phyloP scores from a whole-genome alignment of 1,140 invertebrate species.

The Diploscapter pachys region DNA sequence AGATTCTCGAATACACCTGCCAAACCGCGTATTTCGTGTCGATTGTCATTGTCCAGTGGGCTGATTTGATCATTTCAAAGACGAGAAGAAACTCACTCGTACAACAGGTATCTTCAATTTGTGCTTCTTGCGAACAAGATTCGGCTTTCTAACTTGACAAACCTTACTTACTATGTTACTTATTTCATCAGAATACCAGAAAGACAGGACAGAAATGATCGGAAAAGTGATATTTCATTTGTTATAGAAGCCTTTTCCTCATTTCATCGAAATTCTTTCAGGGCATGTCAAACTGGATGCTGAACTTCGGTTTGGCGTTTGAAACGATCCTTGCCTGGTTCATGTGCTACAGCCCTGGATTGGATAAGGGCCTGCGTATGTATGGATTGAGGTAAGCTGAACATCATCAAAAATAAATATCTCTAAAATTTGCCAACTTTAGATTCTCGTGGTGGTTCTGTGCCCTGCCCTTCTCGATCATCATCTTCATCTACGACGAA shows the following conservation, averaged over 20 bases:
- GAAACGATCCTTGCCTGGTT: slow-evolving; percentile 65
- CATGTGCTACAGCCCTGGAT: slow-evolving; percentile 56
- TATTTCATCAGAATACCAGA: no score
- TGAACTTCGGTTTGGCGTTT: slow-evolving; percentile 88
- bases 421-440: neutral
- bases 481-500: slow-evolving; percentile 93
- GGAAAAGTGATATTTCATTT: no score
- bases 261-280: no score
- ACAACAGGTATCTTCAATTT: slow-evolving; percentile 68
- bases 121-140: no score
- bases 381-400: slow-evolving; percentile 48
- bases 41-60: slow-evolving; percentile 97
- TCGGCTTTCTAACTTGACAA: no score
- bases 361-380: slow-evolving; percentile 54
- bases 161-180: no score
- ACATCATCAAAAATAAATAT: neutral
- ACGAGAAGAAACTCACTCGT: slow-evolving; percentile 90
- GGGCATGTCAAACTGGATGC: slow-evolving; percentile 88
- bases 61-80: slow-evolving; percentile 96
- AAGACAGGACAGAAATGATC: no score
- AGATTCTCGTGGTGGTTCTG: slow-evolving; percentile 64
- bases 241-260: no score
- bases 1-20: slow-evolving; percentile 91
- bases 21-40: slow-evolving; percentile 97
- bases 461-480: slow-evolving; percentile 75